Conservation (phyloP, 2,888 invertebrate genomes). For the Dasysyrphus tricinctus region DNA sequence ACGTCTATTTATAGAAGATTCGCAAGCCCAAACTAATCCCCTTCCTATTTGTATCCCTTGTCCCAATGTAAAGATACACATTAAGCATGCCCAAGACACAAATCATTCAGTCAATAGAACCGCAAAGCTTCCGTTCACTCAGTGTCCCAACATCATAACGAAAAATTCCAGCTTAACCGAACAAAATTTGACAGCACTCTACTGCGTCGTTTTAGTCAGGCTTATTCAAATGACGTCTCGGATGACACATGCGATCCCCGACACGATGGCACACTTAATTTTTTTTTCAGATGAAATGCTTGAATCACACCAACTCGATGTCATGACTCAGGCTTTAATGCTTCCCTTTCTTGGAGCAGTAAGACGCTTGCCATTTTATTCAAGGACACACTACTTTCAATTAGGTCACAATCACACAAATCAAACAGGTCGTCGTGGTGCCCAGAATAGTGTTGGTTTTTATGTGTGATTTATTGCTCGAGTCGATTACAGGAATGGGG, state of each 20-base stretch:
- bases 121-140: slow-evolving; percentile 20
- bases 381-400: slow-evolving; percentile 55
- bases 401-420: slow-evolving; percentile 32
- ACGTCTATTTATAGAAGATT: slow-evolving; percentile 61
- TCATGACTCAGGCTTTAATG: slow-evolving; percentile 40
- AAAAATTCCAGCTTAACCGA: slow-evolving; percentile 16
- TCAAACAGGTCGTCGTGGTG: slow-evolving; percentile 25
- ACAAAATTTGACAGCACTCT: slow-evolving; percentile 37
- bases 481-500: slow-evolving; percentile 51
- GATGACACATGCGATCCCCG: slow-evolving; percentile 54
- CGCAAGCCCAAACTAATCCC: slow-evolving; percentile 20
- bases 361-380: slow-evolving; percentile 1
- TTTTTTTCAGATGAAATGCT: slow-evolving; percentile 8
- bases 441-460: slow-evolving; percentile 4
- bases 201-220: slow-evolving; percentile 37
- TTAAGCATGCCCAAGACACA: slow-evolving; percentile 38
- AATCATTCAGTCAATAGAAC: slow-evolving; percentile 43
- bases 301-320: slow-evolving; percentile 35
- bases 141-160: neutral
- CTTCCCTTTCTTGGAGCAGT: slow-evolving; percentile 33
- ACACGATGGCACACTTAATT: slow-evolving; percentile 33
- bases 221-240: slow-evolving; percentile 58
- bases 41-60: neutral
- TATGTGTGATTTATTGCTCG: slow-evolving; percentile 49
- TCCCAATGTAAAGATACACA: slow-evolving; percentile 1